A percentile compares a stretch with the other conserved stretches of the same genome.
Evolutionary conservation across 2,888 invertebrate species (phyloP).

Genomic region (Drosophila putrida): DNA sequence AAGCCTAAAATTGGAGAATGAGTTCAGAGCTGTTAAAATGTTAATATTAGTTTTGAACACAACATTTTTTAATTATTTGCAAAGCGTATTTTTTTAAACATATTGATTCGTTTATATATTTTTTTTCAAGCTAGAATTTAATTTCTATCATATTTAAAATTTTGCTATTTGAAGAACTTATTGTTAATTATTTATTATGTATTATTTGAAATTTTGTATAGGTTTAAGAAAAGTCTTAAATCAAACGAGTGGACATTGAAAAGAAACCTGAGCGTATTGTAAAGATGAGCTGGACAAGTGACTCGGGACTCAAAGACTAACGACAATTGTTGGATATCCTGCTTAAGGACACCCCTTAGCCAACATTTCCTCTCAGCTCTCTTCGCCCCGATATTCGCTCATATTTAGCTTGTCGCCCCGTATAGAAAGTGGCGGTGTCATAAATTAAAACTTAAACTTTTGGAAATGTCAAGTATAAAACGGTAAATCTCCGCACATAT

Average conservation of each 20-base stretch:
- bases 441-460: slow-evolving; percentile 86
- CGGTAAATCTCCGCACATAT: slow-evolving; percentile 85
- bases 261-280: slow-evolving; percentile 40
- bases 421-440: slow-evolving; percentile 85
- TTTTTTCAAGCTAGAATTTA: too few species aligned
- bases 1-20: too few species aligned
- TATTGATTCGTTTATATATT: too few species aligned
- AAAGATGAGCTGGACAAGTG: slow-evolving; percentile 56
- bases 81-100: too few species aligned
- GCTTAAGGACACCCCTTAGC: slow-evolving; percentile 59
- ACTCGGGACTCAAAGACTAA: slow-evolving; percentile 61
- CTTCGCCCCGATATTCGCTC: slow-evolving; percentile 54
- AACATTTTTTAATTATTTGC: too few species aligned
- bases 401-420: slow-evolving; percentile 79
- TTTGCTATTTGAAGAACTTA: too few species aligned
- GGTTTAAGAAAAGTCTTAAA: neutral
- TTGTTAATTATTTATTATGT: neutral
- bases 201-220: neutral
- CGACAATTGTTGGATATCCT: slow-evolving; percentile 78
- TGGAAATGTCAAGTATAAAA: slow-evolving; percentile 86
- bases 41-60: too few species aligned
- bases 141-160: too few species aligned
- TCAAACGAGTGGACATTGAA: neutral
- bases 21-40: too few species aligned
- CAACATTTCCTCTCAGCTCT: neutral